These are phyloP conservation scores for Trachythela sp. DNA, from an alignment of 64 coral and sea anemone genomes.

Conservation along the genomic window DNA sequence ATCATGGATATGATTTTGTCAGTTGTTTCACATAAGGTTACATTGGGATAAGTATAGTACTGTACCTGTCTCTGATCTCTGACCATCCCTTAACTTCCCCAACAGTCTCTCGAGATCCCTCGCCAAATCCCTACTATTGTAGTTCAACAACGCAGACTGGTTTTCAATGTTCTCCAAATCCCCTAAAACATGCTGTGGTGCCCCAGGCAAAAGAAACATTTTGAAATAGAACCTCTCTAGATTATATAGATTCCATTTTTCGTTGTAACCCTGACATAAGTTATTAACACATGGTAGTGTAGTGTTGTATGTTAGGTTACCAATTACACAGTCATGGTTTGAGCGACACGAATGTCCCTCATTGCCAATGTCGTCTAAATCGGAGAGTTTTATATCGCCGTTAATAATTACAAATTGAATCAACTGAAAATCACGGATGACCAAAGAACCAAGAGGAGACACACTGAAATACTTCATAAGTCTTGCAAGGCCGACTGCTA, in stretches of 20 bases:
- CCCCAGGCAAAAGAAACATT: constrained; percentile 66
- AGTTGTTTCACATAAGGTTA: background rate
- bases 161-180: background rate
- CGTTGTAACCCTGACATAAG: constrained; percentile 48
- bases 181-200: constrained; percentile 32
- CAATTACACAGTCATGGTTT: constrained; percentile 59
- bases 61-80: background rate
- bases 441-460: constrained; percentile 71
- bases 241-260: constrained; percentile 54
- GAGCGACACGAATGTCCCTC: constrained; percentile 55
- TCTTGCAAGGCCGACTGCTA: constrained; percentile 68
- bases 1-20: background rate
- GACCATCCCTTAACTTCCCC: background rate
- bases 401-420: constrained; percentile 69
- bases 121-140: background rate
- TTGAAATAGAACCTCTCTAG: constrained; percentile 49
- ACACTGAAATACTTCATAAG: constrained; percentile 52
- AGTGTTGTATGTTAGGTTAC: constrained; percentile 29
- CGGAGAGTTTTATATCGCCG: constrained; percentile 76
- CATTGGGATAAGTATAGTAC: background rate
- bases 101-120: background rate
- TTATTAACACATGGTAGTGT: constrained; percentile 58
- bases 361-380: constrained; percentile 92
- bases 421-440: constrained; percentile 78
- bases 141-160: background rate